These are phyloP conservation scores for Camelus dromedarius DNA, from an alignment of 2,113 vertebrate species.

Conservation along the genomic window DNA sequence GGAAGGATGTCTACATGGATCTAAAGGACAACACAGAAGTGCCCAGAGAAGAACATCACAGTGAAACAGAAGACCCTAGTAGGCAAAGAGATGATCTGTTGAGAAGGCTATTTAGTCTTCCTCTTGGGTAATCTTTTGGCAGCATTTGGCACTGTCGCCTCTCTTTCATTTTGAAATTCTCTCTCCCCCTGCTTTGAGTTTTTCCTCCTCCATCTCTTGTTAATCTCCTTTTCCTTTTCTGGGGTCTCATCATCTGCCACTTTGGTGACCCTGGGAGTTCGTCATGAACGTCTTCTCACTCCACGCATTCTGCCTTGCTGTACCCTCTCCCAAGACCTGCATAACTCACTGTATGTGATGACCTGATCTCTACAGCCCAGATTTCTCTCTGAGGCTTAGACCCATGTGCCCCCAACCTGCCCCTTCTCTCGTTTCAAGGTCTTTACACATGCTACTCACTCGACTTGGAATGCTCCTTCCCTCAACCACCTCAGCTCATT, in stretches of 20 bases:
- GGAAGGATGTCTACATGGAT: too few species aligned
- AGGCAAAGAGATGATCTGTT: not conserved
- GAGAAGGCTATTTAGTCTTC: not conserved
- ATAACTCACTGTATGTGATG: not conserved
- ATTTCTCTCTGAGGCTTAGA: constrained; percentile 6
- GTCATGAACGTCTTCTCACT: not conserved
- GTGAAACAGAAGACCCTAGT: not conserved
- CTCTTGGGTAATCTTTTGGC: not conserved
- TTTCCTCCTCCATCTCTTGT: not conserved
- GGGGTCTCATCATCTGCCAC: not conserved
- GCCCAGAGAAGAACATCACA: not conserved
- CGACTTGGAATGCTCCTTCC: not conserved
- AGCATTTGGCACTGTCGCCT: not conserved
- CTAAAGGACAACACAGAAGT: not conserved
- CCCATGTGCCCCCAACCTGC: not conserved
- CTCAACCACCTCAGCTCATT: not conserved
- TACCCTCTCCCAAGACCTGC: not conserved
- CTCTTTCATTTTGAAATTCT: not conserved
- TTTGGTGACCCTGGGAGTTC: not conserved
- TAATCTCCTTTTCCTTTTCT: not conserved
- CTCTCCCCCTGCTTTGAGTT: not conserved
- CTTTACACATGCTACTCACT: not conserved
- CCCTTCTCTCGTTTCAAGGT: not conserved
- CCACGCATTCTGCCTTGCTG: not conserved
- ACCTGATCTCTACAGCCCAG: constrained; percentile 1